Base-by-base conservation (phyloP, 2,888 invertebrate species). In the Copidosoma aretas region DNA sequence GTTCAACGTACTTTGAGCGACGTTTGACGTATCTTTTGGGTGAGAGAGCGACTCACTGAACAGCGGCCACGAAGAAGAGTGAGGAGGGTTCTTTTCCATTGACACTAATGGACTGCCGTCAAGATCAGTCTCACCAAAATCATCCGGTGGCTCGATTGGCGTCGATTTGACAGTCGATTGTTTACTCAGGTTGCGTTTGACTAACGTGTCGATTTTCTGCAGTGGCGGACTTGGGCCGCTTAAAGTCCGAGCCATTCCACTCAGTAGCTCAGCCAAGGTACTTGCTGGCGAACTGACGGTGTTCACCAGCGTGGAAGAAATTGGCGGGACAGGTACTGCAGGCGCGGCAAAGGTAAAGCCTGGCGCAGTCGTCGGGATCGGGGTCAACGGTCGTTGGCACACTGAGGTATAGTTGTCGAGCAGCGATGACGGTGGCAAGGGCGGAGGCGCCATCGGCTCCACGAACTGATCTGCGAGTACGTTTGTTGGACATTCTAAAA, bases 1-100 rank as follows among this genome's bases (percentile, higher is more conserved):
- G 76, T 32, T 78, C 78, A 4, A 79, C 75, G 5, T 78, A 65
- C 0, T 77, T 78, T 1, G 81, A 79, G 76, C 74, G 22, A 79
- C 67, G 22, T 80, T 75, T 4, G 80, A 77, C 43, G 78, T 57
- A 22, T 75, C 76, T 24, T 77, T 76, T 58, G 80, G 75, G 25
- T 80, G 32, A 32, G 4, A 81, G n/a, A 79, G 70, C 0, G 81
- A 80, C 51, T 81, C 81, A 1, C n/a, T 15, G 0, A 71, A 3
- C 10, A 64, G 21, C 15, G 56, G 43, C 71, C 71, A 71, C 14
- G 25, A n/a, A 2, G 32, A 49, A 24, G 25, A 22, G 56, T 19
- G 60, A 54, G 60, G 32, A 25, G 56, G 17, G 46, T 75, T 75
- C 22, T 74, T 72, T 10, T 77, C 75, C 8, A 77, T 72, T 0